phyloP scores from a whole-genome alignment of 2,888 invertebrate species.

The Leucoma salicis region DNA sequence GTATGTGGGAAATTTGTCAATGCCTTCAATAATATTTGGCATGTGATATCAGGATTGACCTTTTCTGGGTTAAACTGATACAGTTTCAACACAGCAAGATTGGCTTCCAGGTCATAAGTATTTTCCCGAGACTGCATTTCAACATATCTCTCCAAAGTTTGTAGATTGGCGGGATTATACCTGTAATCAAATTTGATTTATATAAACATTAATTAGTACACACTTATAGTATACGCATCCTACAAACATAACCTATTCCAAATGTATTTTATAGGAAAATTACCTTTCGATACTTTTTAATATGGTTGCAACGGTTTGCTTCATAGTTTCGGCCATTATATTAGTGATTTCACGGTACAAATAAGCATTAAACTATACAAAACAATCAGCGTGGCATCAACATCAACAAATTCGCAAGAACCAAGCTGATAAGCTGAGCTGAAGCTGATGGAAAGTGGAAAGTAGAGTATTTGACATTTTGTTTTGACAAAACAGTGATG shows the following conservation, averaged over 20 bases:
- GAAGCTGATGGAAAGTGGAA: too few species aligned
- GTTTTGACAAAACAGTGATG: too few species aligned
- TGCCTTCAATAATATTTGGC: conserved; percentile 96
- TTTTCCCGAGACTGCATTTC: conserved; percentile 96
- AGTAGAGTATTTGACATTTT: too few species aligned
- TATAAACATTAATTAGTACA: neutral
- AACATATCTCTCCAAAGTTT: conserved; percentile 94
- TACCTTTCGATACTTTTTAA: conserved; percentile 96
- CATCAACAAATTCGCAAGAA: too few species aligned
- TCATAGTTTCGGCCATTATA: conserved; percentile 89
- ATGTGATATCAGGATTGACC: conserved; percentile 92
- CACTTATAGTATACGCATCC: neutral
- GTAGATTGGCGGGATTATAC: conserved; percentile 97
- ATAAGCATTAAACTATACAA: neutral
- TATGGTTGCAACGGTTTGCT: conserved; percentile 92
- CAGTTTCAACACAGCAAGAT: conserved; percentile 96
- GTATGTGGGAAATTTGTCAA: conserved; percentile 98
- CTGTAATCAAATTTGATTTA: conserved; percentile 75
- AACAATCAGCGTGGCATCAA: neutral
- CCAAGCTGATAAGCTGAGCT: too few species aligned
- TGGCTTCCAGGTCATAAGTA: conserved; percentile 98
- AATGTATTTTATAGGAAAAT: conserved; percentile 7
- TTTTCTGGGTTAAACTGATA: conserved; percentile 97
- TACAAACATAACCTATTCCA: conserved; percentile 10
- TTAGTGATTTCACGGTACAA: neutral